Base-by-base conservation (phyloP, 2,888 invertebrate species). In the Drosophila flavopinicola region DNA sequence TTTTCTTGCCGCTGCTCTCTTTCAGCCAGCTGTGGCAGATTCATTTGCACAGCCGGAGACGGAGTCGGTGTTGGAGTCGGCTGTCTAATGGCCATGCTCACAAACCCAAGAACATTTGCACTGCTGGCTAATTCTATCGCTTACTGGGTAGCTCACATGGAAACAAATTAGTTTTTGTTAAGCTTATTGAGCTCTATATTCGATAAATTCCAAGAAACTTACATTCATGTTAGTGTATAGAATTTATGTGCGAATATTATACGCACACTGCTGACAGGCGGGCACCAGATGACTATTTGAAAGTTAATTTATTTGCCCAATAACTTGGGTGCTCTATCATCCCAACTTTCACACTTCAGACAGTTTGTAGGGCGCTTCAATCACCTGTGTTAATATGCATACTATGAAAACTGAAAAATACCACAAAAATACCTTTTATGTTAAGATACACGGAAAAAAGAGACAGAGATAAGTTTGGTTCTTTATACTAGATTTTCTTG, bases 71-170 rank as follows among this genome's bases (percentile, higher is more conserved):
- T 11, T 13, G 49, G 17, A 38, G 44, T 32, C 65, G 24, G 10
- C 30, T 73, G 37, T 66, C 63, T 72, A 78, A 83, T 83, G 71
- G 54, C 75, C 61, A 72, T 76, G 77, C 76, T 68, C 65, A 68
- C 68, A 85, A 79, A 59, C 38, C 48, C 29, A 49, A 44, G 51
- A 48, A 56, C 72, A 82, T 78, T 85, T 70, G 51, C 72, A 64
- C 80, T 53, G 41, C 25, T 44, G 48, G 63, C 35, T 54, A 38
- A 35, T 17, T 42, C 59, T 30, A 27, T 25, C 11, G 24, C 29
- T 11, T 25, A 38, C 23, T 25, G 10, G 4, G n/a, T 17, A 17
- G n/a, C 17, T 38, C 15, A 29, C 27, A 29, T 0, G 15, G 10
- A 20, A 20, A 20, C 4, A 4, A 20, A 4, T 20, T 20, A 20